Evolutionary conservation across 2,113 vertebrate genomes (phyloP), one percentile per base, ranked within the genome.

Genomic region (Fregata magnificens): DNA sequence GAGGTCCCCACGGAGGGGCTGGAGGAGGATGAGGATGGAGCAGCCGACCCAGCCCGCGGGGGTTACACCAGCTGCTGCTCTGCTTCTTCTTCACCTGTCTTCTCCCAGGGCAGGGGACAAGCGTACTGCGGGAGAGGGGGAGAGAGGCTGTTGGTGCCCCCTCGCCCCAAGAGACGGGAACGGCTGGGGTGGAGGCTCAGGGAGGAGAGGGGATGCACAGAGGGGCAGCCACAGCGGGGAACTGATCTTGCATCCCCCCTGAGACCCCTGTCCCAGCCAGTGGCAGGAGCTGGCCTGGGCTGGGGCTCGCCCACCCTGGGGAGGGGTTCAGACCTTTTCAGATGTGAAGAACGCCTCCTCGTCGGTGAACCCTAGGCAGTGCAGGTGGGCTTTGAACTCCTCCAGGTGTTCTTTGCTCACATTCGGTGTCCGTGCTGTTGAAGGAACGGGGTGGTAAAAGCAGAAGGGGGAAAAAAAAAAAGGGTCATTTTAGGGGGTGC

Each of bases 11-110:
- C 3, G 14, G 38, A 63, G 50, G 31, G 63, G 20, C 56, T 28
- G 56, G 47, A 78, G 85, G 70, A 90, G 50, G 72, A 88, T 77
- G 76, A 88, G 76, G 77, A 56, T 93, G 96, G 69, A 90, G 86
- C 5, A 7, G 63, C 40, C 3, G 4, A 22, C 1, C 3, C 0
- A 0, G 59, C 29, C 16, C 17, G 1, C 4, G 3, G n/a, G 13
- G 21, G 10, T 82, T 74, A 96, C 5, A 0, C 29, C 21, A 2
- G 6, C 31, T 74, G 14, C 8, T 28, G n/a, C 24, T 88, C 65
- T 2, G 2, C 1, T 0, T 28, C 11, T 0, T 2, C 56, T 79
- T 90, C 21, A 1, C 0, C 50, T 0, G 1, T 79, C 53, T 86
- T 53, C 45, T 80, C 52, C 28, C 6, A 0, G 0, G 91, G 40